Base-by-base conservation (phyloP, 2,888 invertebrate genomes). In the Drosophila stalkeri region DNA sequence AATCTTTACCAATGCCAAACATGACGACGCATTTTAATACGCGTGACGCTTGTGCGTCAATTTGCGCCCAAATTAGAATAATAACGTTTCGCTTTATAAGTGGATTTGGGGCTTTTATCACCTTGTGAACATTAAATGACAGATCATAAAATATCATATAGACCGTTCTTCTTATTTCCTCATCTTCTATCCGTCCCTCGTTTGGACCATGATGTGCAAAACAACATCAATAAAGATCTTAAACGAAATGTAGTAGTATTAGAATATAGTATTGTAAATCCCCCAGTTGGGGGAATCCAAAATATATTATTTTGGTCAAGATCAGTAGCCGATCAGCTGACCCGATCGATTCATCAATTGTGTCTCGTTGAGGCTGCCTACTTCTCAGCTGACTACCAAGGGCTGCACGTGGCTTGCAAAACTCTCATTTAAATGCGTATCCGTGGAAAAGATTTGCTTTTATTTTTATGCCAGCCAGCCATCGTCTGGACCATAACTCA, bases 401-500 rank as follows among this genome's bases (percentile, higher is more conserved):
- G 27, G 23, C 54, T 23, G 18, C 51, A 74, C 55, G 67, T 73
- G 74, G 59, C 16, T 49, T 37, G 9, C 7, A 33, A 27, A 46
- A 31, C 47, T 49, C 8, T 47, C 49, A 61, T 54, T 59, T 46
- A 23, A 44, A 18, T 77, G 49, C 64, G 70, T 65, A 60, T 47
- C 49, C 62, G 79, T 63, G 63, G 69, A 75, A 43, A 23, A 51
- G 60, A 52, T 55, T 64, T 49, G 37, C 14, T 55, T 54, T 71
- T 41, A n/a, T 12, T 62, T 51, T 39, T 20, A n/a, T 55, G 54
- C 54, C 39, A 62, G 33, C 14, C 51, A 52, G 37, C 20, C 11
- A 35, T 5, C 37, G 67, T 57, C 69, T 61, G 44, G 75, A 67
- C 65, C 84, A 86, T 84, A 84, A 84, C 68, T 86, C 73, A 75